Percentiles rank a stretch among this genome's conserved stretches.
Evolutionary conservation across 2,888 invertebrate genomes (phyloP).

Genomic region (Sycophila texana): DNA sequence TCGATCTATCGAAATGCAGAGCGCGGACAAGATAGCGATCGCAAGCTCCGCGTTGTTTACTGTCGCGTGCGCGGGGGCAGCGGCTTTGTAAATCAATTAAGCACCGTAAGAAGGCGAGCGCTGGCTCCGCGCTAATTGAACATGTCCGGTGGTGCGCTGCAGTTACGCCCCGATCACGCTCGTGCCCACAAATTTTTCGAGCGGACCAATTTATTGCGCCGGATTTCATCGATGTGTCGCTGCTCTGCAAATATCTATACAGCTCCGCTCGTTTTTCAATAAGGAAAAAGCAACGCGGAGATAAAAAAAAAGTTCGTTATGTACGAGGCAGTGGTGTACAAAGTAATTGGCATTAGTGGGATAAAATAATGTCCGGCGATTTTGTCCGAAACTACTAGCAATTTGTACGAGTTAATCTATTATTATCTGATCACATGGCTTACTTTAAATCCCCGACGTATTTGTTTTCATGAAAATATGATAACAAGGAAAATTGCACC

Average conservation of each 20-base stretch:
- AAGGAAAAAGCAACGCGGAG: neutral
- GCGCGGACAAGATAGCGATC: slow-evolving; percentile 63
- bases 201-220: neutral
- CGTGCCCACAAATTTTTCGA: neutral
- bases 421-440: slow-evolving; percentile 4
- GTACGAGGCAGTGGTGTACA: too few relatives aligned
- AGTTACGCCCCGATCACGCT: neutral
- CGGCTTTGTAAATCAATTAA: slow-evolving; percentile 67
- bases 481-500: slow-evolving; percentile 29
- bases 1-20: slow-evolving; percentile 52
- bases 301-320: too few relatives aligned
- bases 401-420: neutral
- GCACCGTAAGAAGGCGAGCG: slow-evolving; percentile 48
- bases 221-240: too few relatives aligned
- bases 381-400: slow-evolving; percentile 1
- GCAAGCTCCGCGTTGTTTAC: slow-evolving; percentile 52
- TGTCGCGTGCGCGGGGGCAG: slow-evolving; percentile 46
- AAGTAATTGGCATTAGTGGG: neutral
- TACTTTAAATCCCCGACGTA: neutral
- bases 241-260: too few relatives aligned
- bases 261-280: too few relatives aligned
- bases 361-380: slow-evolving; percentile 8
- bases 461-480: slow-evolving; percentile 21
- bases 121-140: slow-evolving; percentile 61
- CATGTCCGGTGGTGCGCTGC: slow-evolving; percentile 27